Evolutionary conservation across 2,113 vertebrate genomes (phyloP).

Genomic region (Cololabis saira): DNA sequence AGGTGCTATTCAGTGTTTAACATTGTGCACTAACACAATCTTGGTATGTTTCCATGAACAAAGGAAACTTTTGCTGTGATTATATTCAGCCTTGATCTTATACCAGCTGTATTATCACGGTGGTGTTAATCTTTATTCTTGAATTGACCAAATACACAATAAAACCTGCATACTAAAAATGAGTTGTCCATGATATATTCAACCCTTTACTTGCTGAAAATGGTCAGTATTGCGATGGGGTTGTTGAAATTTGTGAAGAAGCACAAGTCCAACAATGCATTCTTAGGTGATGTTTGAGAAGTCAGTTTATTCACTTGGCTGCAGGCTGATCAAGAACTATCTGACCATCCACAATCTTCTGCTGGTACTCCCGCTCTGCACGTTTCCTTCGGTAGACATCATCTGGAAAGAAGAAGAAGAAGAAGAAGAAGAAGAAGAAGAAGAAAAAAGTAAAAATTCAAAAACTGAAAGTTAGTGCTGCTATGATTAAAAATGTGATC

Average conservation of each 20-base stretch:
- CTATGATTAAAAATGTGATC: not conserved
- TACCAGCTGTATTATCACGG: conserved; percentile 12
- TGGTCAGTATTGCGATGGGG: not conserved
- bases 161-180: conserved; percentile 57
- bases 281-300: not conserved
- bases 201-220: not conserved
- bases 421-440: not conserved
- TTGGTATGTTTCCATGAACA: conserved; percentile 3
- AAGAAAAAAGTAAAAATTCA: not conserved
- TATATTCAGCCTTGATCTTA: conserved; percentile 5
- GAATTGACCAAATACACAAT: conserved; percentile 45
- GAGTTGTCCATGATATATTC: conserved; percentile 10
- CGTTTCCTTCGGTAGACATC: conserved; percentile 96
- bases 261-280: conserved; percentile 22
- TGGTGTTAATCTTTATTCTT: conserved; percentile 14
- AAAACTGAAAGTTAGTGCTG: not conserved
- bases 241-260: not conserved
- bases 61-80: not conserved
- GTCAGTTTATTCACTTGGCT: conserved; percentile 66
- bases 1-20: conserved; percentile 17
- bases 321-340: conserved; percentile 52
- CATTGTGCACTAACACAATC: not conserved
- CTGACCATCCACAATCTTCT: conserved; percentile 77
- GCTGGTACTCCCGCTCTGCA: conserved; percentile 88
- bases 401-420: conserved; percentile 79